Percentiles rank a stretch among this genome's conserved stretches.
These are phyloP conservation scores for Fratercula arctica DNA, from an alignment of 2,797 vertebrate species.

Conservation along the genomic window DNA sequence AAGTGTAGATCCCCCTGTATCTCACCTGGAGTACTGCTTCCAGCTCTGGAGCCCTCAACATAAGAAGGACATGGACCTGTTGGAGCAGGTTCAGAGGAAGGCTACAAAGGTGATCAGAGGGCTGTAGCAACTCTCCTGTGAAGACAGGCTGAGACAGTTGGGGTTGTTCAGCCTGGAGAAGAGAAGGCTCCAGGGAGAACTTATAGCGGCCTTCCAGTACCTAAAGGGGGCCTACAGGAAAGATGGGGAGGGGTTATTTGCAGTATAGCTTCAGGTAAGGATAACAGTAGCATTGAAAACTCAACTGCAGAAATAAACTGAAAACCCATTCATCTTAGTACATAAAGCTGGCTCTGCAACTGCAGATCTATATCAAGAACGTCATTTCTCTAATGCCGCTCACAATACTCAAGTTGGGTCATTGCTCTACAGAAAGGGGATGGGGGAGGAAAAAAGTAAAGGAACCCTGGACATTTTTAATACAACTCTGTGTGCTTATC, in stretches of 20 bases:
- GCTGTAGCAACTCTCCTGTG: not conserved
- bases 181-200: not conserved
- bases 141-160: not conserved
- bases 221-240: not conserved
- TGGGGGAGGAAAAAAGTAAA: not conserved
- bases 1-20: not conserved
- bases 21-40: not conserved
- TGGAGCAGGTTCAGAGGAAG: not conserved
- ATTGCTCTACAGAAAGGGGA: not conserved
- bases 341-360: not conserved
- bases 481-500: not conserved
- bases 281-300: not conserved
- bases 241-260: not conserved
- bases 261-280: not conserved
- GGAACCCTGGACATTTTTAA: not conserved
- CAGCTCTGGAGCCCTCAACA: not conserved
- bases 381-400: not conserved
- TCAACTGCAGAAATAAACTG: not conserved
- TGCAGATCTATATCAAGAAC: not conserved
- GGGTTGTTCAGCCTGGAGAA: not conserved
- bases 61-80: not conserved
- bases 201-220: not conserved
- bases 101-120: not conserved
- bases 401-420: fast-evolving
- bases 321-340: not conserved